Percentiles rank a stretch among this genome's conserved stretches.
phyloP scores from a whole-genome alignment of 2,797 vertebrate species.

The Channa striata region DNA sequence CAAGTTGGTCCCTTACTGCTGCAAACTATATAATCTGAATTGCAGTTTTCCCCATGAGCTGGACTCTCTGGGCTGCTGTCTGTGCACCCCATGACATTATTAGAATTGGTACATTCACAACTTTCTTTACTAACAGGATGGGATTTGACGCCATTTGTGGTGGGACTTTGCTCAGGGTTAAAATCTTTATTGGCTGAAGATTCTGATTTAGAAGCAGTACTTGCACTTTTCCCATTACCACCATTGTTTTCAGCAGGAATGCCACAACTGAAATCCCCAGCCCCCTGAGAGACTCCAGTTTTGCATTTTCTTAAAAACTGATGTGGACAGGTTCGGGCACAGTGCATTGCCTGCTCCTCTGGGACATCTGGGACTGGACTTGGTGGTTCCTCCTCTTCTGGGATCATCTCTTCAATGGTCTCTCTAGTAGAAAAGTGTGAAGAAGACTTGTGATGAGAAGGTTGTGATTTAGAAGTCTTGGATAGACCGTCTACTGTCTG shows the following conservation, averaged over 20 bases:
- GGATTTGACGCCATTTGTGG: not conserved
- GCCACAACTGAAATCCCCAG: constrained; percentile 16
- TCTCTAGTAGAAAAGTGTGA: constrained; percentile 7
- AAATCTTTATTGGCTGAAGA: not conserved
- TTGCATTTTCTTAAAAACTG: constrained; percentile 58
- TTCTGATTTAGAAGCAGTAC: not conserved
- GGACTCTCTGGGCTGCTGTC: not conserved
- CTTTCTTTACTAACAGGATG: constrained; percentile 16
- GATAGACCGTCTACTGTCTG: constrained; percentile 15
- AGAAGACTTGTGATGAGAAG: constrained; percentile 20
- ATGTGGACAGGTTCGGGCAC: constrained; percentile 78
- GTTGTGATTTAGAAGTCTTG: constrained; percentile 25
- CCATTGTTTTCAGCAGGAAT: constrained; percentile 26
- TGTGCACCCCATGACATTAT: not conserved
- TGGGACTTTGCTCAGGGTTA: constrained; percentile 1
- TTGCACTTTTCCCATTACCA: constrained; percentile 33
- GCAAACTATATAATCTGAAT: constrained; percentile 1
- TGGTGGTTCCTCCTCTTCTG: constrained; percentile 30
- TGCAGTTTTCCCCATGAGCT: not conserved
- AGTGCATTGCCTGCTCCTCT: constrained; percentile 79
- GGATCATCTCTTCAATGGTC: constrained; percentile 27
- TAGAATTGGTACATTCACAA: constrained; percentile 6
- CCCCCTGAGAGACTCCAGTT: not conserved
- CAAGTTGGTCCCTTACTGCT: constrained; percentile 12
- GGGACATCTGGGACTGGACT: constrained; percentile 72